Evolutionary conservation across 2,113 vertebrate genomes (phyloP), one percentile per base, ranked within the genome.

Genomic region (Melanostigma gelatinosum): DNA sequence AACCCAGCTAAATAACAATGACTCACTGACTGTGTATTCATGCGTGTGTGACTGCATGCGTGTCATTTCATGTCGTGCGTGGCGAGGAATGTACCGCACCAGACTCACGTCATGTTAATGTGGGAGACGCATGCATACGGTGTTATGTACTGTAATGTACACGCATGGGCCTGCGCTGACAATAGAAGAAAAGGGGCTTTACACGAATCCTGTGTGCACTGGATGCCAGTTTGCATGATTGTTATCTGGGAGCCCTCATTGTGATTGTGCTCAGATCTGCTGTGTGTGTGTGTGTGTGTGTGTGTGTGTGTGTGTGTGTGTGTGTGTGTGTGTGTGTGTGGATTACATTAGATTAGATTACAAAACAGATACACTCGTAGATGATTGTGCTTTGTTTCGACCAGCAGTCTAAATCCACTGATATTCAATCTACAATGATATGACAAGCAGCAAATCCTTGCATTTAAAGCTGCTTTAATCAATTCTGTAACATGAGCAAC

Each of bases 11-110:
- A 66, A 57, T 55, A 42, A 80, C 77, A 77, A 54, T 78, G 82
- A 75, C 64, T 84, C 77, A 80, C 58, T 75, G 64, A 80, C 58
- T 75, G 64, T 50, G 48, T 66, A 50, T 48, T 67, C 58, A 65
- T 72, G 85, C 40, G 69, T 4, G 1, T 42, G 65, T 54, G n/a
- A 65, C 6, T 74, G 86, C 58, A 72, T 50, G 66, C 77, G 52
- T 75, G 78, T 77, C 67, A 38, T 76, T 65, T 80, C 27, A 57
- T 24, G 73, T 76, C n/a, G 50, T 72, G 75, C 16, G 1, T 24
- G 58, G 18, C 42, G 15, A 54, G 42, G 48, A 72, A 72, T 73
- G 63, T 15, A 38, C 20, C 0, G 3, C 24, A 18, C 44, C 5
- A 46, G 18, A 22, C 52, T 65, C 18, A 16, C 32, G 69, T 40